Evolutionary conservation across 2,797 vertebrate genomes (phyloP).

Genomic region (Epinephelus malabaricus): DNA sequence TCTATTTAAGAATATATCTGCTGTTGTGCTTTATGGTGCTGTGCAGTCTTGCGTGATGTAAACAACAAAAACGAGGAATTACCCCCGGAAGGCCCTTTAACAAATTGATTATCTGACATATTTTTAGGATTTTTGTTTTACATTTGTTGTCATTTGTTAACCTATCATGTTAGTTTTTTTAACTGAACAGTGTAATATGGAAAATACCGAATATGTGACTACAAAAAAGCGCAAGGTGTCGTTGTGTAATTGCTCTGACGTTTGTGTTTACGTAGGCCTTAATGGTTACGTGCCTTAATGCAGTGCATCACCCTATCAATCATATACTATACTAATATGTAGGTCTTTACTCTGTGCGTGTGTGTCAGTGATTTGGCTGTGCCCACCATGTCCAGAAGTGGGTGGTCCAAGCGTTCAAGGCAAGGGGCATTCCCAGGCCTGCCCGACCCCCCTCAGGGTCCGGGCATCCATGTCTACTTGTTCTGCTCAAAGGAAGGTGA

Average conservation of each 20-base stretch:
- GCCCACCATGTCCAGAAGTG: slow-evolving; percentile 79
- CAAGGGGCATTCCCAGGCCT: slow-evolving; percentile 25
- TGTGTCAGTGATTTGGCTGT: slow-evolving; percentile 26
- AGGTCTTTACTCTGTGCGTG: neutral
- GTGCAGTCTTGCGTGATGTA: neutral
- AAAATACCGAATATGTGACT: neutral
- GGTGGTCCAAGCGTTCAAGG: slow-evolving; percentile 63
- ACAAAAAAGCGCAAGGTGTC: neutral
- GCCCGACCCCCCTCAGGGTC: slow-evolving; percentile 61
- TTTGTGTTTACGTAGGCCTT: no score
- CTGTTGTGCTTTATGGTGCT: neutral
- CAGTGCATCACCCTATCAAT: slow-evolving; percentile 1
- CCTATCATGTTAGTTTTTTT: rapidly evolving
- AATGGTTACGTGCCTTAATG: neutral
- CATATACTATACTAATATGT: neutral
- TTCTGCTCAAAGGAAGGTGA: slow-evolving; percentile 88
- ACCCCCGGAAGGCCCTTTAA: slow-evolving; percentile 53
- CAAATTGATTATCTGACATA: neutral
- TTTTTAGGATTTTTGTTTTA: neutral
- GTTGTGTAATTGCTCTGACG: neutral
- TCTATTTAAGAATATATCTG: neutral
- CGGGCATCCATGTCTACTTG: slow-evolving; percentile 86
- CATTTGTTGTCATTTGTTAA: neutral
- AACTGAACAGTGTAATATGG: neutral
- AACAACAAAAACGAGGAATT: slow-evolving; percentile 22